phyloP scores from a whole-genome alignment of 2,113 vertebrate species.

The Alethe diademata region DNA sequence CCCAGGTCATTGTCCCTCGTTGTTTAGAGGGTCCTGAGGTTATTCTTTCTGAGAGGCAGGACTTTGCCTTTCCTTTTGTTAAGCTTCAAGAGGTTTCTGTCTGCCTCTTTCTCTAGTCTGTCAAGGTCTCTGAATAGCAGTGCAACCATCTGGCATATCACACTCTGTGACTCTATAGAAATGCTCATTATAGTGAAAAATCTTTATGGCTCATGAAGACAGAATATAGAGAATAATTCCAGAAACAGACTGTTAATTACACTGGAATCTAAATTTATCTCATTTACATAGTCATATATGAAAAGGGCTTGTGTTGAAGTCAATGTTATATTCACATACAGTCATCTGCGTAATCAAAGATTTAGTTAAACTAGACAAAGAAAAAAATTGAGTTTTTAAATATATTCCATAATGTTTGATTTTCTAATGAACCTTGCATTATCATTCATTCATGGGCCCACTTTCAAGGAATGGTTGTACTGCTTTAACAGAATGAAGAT shows the following conservation, averaged over 20 bases:
- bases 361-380: neutral
- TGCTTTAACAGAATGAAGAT: neutral
- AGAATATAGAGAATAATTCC: neutral
- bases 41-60: neutral
- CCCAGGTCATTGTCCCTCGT: rapidly evolving
- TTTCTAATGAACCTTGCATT: neutral
- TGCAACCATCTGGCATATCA: neutral
- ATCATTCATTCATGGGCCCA: neutral
- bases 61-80: neutral
- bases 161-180: neutral
- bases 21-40: neutral
- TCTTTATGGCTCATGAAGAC: neutral
- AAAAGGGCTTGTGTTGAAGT: neutral
- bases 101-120: neutral
- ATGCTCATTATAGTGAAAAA: neutral
- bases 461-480: neutral
- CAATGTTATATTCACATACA: neutral
- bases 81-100: neutral
- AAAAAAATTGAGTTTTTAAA: neutral
- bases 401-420: neutral
- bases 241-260: neutral
- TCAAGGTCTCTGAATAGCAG: neutral
- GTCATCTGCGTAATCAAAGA: neutral
- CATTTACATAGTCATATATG: neutral
- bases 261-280: neutral